Evolutionary conservation across 2,888 invertebrate species (phyloP).

Genomic region (Holacanthella duospinosa): DNA sequence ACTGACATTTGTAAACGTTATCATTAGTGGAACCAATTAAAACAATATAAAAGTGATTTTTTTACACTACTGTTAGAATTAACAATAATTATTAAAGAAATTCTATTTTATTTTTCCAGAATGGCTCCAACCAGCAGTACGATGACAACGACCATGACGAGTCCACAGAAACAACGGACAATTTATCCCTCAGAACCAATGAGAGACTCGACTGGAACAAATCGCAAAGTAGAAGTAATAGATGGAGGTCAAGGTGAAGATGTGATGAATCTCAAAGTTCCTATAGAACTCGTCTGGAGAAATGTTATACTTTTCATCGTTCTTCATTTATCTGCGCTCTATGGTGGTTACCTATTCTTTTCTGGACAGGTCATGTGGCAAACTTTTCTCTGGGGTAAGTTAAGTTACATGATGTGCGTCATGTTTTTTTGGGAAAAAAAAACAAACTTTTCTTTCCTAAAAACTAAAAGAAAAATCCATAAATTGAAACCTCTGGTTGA

Average conservation of each 20-base stretch:
- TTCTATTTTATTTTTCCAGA: not conserved
- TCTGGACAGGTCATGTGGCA: slow-evolving; percentile 39
- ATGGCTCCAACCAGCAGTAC: not conserved
- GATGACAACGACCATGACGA: not conserved
- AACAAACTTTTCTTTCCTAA: too few species aligned
- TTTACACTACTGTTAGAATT: too few species aligned
- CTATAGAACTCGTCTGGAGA: slow-evolving; percentile 59
- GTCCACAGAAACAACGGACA: not conserved
- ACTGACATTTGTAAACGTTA: too few species aligned
- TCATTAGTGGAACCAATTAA: too few species aligned
- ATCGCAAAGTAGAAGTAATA: not conserved
- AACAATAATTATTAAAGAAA: not conserved
- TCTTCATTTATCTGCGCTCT: slow-evolving; percentile 63
- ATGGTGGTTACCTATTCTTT: slow-evolving; percentile 62
- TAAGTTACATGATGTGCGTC: not conserved
- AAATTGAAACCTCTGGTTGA: too few species aligned
- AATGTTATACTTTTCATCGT: slow-evolving; percentile 66
- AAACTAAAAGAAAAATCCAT: not conserved
- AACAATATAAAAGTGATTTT: too few species aligned
- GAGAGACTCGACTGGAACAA: not conserved
- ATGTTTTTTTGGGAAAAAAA: not conserved
- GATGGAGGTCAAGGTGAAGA: not conserved
- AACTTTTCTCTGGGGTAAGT: slow-evolving; percentile 34
- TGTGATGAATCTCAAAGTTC: slow-evolving; percentile 10
- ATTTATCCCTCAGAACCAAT: not conserved